Conservation (phyloP, 2,797 vertebrate genomes). For the Sebastes jordani region DNA sequence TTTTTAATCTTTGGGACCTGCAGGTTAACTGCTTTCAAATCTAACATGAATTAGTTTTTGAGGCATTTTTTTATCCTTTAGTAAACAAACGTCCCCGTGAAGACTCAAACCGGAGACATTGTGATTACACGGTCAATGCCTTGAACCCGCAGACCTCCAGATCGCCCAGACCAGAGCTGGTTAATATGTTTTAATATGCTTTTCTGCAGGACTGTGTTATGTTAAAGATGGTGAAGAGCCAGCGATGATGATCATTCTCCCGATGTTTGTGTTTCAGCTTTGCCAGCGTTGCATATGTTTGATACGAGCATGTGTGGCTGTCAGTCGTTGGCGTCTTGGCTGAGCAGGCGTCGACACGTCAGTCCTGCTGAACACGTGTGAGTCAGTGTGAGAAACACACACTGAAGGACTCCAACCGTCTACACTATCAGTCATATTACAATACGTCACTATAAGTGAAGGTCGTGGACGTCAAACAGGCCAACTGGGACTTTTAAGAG, state of each 20-base stretch:
- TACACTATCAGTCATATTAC: background rate
- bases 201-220: background rate
- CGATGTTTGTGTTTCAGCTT: constrained; percentile 44
- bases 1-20: background rate
- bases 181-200: background rate
- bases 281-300: constrained; percentile 43
- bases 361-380: constrained; percentile 24
- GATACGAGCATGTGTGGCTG: constrained; percentile 30
- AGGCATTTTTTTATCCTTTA: background rate
- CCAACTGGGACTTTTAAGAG: background rate
- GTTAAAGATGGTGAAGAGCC: constrained; percentile 25
- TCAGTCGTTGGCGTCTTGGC: constrained; percentile 44
- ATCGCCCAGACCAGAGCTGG: background rate
- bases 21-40: background rate
- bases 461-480: background rate
- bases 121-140: background rate
- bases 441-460: background rate
- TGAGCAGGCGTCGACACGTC: constrained; percentile 6
- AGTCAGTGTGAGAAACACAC: constrained; percentile 27
- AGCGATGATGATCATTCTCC: constrained; percentile 22
- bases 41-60: background rate
- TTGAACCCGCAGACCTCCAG: background rate
- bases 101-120: background rate
- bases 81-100: background rate
- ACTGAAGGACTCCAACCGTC: background rate